Evolutionary conservation across 2,797 vertebrate species (phyloP), one percentile per base, ranked within the genome.

Genomic region (Avahi laniger): DNA sequence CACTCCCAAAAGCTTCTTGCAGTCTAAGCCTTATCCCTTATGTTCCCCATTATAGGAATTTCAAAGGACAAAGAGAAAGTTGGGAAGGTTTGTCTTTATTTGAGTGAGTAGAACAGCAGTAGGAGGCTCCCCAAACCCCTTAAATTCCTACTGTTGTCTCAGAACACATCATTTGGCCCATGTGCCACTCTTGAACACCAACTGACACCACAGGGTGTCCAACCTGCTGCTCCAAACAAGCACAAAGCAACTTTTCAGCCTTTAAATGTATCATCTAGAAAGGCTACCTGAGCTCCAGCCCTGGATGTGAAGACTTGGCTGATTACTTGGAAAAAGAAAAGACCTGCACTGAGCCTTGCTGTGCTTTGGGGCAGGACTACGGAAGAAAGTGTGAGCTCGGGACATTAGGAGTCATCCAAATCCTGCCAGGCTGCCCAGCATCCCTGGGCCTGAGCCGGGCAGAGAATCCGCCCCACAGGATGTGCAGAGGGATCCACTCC

Each of bases 281-380:
- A 95, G 65, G 26, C 22, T 22, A 8, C 43, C 50, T 24, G 1
- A 50, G 11, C 78, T 67, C 41, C 43, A 86, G 41, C 7, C 43
- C 35, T 28, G 38, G 9, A 20, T 15, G 0, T 48, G 65, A 22
- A 73, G n/a, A 80, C 17, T 38, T 22, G 30, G 5, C 13, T 12
- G 22, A 87, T 72, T 78, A 18, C 38, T 67, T 26, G 17, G 30
- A 41, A 73, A 76, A 92, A 48, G 41, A 95, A 61, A 91, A 89
- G 48, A 18, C 15, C 13, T 22, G 38, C 7, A 5, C 5, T 8
- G 2, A 22, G 18, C 26, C 26, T n/a, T 0, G 0, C 43, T 69
- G 22, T 67, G 73, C 43, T 94, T 87, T 88, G 79, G 50, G 24
- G 41, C 41, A 96, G 43, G 11, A 86, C 91, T 84, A 80, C 2